Evolutionary conservation across 2,113 vertebrate genomes (phyloP).

Genomic region (Otis tarda): DNA sequence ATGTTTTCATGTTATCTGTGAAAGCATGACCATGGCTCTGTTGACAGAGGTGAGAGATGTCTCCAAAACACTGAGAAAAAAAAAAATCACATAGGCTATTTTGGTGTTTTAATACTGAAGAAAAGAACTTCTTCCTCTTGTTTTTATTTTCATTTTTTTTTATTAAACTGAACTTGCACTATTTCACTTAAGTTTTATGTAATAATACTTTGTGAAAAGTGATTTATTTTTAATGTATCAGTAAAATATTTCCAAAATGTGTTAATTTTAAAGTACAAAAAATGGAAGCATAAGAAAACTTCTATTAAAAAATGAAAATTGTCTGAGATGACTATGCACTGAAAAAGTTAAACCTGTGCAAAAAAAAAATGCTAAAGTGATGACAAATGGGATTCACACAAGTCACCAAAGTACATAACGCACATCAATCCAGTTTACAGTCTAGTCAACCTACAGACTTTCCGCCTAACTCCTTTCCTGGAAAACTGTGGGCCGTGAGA

Average conservation of each 20-base stretch:
- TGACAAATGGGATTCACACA: background rate
- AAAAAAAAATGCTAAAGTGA: background rate
- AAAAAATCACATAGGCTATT: background rate
- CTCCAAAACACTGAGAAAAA: conserved; percentile 22
- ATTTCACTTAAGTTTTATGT: background rate
- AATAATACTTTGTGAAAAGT: background rate
- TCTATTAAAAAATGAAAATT: background rate
- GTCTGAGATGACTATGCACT: background rate
- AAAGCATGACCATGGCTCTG: background rate
- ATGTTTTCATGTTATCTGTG: conserved; percentile 32
- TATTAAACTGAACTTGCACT: background rate
- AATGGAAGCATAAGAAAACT: background rate
- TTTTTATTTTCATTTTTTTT: background rate
- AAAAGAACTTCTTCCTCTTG: background rate
- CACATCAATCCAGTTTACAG: background rate
- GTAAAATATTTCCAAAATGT: background rate
- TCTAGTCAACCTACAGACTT: background rate
- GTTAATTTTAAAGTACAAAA: background rate
- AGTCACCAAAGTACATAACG: background rate
- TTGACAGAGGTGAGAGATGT: conserved; percentile 44
- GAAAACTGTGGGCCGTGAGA: background rate
- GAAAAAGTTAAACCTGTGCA: background rate
- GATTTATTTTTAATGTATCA: background rate
- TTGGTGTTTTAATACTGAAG: background rate
- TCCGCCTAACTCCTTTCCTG: background rate